A percentile compares a stretch with the other conserved stretches of the same genome.
Evolutionary conservation across 2,113 vertebrate species (phyloP).

Genomic region (Ploceus nigricollis): DNA sequence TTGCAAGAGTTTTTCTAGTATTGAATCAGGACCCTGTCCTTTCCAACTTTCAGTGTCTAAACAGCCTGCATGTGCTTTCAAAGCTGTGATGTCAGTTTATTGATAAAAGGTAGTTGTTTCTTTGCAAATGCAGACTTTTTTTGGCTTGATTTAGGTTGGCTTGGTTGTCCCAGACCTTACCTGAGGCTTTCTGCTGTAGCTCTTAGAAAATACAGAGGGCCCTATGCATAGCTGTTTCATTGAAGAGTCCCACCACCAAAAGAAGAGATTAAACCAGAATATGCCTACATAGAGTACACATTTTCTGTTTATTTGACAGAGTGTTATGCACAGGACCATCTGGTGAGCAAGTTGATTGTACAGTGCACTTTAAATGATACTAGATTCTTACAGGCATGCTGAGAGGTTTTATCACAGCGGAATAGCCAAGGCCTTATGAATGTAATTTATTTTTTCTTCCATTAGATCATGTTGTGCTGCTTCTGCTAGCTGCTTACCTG

Average conservation of each 20-base stretch:
- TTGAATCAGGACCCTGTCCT: neutral
- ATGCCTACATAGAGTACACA: neutral
- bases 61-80: neutral
- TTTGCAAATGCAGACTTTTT: neutral
- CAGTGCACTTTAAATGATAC: neutral
- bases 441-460: neutral
- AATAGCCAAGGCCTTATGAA: neutral
- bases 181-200: neutral
- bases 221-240: neutral
- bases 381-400: neutral
- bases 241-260: neutral
- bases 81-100: neutral
- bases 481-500: neutral
- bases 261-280: neutral
- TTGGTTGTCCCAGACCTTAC: neutral
- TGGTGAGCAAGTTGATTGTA: slow-evolving; percentile 7
- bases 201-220: neutral
- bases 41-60: neutral
- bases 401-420: neutral
- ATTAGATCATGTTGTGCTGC: neutral
- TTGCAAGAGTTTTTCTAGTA: neutral
- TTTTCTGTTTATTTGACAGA: slow-evolving; percentile 38
- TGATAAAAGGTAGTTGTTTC: slow-evolving; percentile 1
- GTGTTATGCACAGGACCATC: slow-evolving; percentile 10
- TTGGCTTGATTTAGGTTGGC: neutral